Conservation (phyloP, 1,140 invertebrate genomes). For the Dendrolimus punctatus region DNA sequence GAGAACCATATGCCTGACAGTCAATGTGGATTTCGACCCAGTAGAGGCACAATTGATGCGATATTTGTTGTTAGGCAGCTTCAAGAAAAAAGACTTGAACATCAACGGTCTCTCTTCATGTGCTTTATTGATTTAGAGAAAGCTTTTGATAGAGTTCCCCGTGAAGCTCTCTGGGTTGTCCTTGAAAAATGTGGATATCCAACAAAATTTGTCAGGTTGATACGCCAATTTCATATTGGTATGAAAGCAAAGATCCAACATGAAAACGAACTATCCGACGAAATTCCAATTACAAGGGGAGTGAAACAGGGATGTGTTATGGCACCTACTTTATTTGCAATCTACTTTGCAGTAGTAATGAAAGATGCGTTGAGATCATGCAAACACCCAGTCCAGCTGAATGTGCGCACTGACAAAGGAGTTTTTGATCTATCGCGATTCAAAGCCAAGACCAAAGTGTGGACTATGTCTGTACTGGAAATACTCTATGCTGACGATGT, state of each 20-base stretch:
- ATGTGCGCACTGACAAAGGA: no score
- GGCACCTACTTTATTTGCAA: constrained; percentile 18
- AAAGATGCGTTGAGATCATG: constrained; percentile 9
- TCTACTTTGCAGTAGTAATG: constrained; percentile 20
- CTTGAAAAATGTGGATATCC: constrained; percentile 10
- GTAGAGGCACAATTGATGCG: constrained; percentile 20
- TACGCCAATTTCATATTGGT: constrained; percentile 14
- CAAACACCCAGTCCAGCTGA: background rate
- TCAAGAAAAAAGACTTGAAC: constrained; percentile 25
- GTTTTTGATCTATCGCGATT: background rate
- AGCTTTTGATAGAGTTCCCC: constrained; percentile 19
- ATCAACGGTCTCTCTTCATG: constrained; percentile 15
- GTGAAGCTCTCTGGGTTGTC: constrained; percentile 10
- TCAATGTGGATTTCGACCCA: constrained; percentile 18
- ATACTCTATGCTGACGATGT: constrained; percentile 15
- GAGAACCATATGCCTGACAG: constrained; percentile 19
- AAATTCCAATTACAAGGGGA: constrained; percentile 15
- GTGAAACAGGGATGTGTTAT: constrained; percentile 20
- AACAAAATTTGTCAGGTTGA: constrained; percentile 9
- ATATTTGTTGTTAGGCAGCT: constrained; percentile 23
- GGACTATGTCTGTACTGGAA: constrained; percentile 4
- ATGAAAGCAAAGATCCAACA: constrained; percentile 16
- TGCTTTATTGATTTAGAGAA: constrained; percentile 30
- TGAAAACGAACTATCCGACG: constrained; percentile 11
- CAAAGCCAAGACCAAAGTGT: constrained; percentile 7